Conservation (phyloP, 2,888 invertebrate species). For the Luperina nickerlii region DNA sequence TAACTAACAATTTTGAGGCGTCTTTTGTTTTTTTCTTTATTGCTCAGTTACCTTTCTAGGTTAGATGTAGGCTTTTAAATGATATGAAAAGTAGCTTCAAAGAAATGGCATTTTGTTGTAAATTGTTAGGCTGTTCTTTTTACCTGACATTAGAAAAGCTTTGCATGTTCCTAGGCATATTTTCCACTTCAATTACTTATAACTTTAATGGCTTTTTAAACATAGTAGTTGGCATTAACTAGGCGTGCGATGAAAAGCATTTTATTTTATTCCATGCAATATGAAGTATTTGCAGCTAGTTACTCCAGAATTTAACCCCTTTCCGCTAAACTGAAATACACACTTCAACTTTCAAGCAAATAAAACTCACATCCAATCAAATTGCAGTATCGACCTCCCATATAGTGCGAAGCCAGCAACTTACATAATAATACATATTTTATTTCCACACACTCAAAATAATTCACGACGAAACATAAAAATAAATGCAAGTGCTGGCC, state of each 20-base stretch:
- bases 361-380: conserved; percentile 12
- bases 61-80: conserved; percentile 10
- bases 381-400: conserved; percentile 34
- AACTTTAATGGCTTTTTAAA: neutral
- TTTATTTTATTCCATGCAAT: neutral
- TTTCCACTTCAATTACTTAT: conserved; percentile 13
- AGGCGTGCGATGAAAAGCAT: neutral
- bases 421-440: conserved; percentile 40
- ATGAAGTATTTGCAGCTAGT: neutral
- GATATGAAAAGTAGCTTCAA: neutral
- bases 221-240: neutral
- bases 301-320: neutral
- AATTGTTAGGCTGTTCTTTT: neutral
- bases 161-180: too few relatives aligned
- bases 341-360: conserved; percentile 26
- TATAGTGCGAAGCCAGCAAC: conserved; percentile 22
- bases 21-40: conserved; percentile 33
- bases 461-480: conserved; percentile 43
- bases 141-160: neutral
- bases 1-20: conserved; percentile 42
- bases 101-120: neutral
- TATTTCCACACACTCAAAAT: conserved; percentile 44
- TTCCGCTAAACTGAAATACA: conserved; percentile 1
- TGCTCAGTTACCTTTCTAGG: conserved; percentile 33
- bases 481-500: conserved; percentile 23